Evolutionary conservation across 2,797 vertebrate genomes (phyloP), one percentile per base, ranked within the genome.

Genomic region (Pogonophryne albipinna): DNA sequence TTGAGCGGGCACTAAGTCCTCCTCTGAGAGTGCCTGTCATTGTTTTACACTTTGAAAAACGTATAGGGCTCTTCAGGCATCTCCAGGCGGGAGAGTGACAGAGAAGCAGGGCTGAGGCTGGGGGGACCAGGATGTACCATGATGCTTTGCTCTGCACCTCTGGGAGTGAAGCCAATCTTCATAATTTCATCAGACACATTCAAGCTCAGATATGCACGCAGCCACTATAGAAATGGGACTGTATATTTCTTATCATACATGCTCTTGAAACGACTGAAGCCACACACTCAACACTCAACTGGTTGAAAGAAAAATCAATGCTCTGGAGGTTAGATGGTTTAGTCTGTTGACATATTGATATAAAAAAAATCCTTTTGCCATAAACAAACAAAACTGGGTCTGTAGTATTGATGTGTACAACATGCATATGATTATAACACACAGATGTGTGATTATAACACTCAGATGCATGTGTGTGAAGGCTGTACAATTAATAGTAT

Each of bases 161-260:
- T 83, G 78, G 83, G 77, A 87, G 84, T 79, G 0, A 83, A 92
- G 89, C 90, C 84, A 83, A 79, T 88, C 85, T 66, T 82, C 69
- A 86, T 83, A 71, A 87, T 82, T 73, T 76, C 38, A 59, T 74
- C 81, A 79, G 74, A 75, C 80, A 82, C 79, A 78, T 76, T 79
- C 65, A 62, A 64, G 71, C 75, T 78, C 68, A 78, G 74, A 79
- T 70, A 61, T 79, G 73, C 60, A 63, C 20, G 10, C 44, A 34
- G 64, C 10, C 9, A 46, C 19, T 15, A 15, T 4, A 51, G 14
- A 23, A 65, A 38, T 27, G 27, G 27, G 27, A 27, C 27, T 27
- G 69, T 17, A 34, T 17, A 56, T 23, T 72, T 75, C 79, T 68
- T 34, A 71, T 66, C 65, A 44, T 15, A 42, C 56, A 34, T n/a